These are phyloP conservation scores for Heliconius melpomene DNA, from an alignment of 1,140 invertebrate species.

Conservation along the genomic window DNA sequence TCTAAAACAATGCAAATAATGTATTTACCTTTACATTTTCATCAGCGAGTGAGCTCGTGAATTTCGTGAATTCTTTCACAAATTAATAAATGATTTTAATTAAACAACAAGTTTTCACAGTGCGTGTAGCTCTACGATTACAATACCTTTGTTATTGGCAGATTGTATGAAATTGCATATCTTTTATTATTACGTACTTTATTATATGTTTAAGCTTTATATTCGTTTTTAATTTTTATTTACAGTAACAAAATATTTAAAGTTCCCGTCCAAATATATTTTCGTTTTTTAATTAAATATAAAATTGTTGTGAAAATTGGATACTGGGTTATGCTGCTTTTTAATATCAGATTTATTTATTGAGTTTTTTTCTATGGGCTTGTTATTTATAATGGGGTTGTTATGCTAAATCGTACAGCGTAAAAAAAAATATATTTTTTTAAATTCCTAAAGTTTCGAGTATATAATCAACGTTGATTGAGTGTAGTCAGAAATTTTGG, in stretches of 20 bases:
- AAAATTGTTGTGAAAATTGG: background rate
- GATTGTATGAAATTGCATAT: conserved; percentile 9
- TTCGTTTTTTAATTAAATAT: background rate
- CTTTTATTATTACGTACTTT: background rate
- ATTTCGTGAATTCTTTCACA: conserved; percentile 6
- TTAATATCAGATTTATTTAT: too few relatives aligned
- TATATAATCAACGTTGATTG: too few relatives aligned
- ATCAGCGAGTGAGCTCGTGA: background rate
- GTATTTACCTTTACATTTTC: background rate
- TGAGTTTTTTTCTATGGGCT: too few relatives aligned
- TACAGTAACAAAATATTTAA: background rate
- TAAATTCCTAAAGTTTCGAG: too few relatives aligned
- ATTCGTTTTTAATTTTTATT: background rate
- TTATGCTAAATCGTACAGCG: too few relatives aligned
- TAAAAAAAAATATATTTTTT: too few relatives aligned
- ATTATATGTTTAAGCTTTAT: background rate
- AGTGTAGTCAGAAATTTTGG: too few relatives aligned
- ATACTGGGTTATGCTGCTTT: background rate
- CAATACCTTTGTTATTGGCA: conserved; percentile 13
- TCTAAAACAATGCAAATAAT: background rate
- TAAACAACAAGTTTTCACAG: conserved; percentile 3
- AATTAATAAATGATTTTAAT: conserved; percentile 12
- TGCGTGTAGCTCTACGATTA: background rate
- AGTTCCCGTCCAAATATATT: background rate
- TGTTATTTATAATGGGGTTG: too few relatives aligned